A percentile compares a stretch with the other conserved stretches of the same genome.
Evolutionary conservation across 2,797 vertebrate species (phyloP).

Genomic region (Molothrus ater): DNA sequence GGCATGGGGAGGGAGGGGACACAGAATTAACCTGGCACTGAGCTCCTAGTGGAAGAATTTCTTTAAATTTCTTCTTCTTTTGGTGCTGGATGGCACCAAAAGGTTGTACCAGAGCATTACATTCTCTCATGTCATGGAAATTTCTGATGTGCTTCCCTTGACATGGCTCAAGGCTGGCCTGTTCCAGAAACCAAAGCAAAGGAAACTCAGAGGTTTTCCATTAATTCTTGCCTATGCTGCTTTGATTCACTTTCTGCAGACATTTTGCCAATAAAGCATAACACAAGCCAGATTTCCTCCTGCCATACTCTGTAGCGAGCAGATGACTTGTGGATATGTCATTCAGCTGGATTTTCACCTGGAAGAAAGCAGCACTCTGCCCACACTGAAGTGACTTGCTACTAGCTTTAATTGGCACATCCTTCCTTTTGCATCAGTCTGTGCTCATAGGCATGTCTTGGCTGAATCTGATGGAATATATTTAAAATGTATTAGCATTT

Average conservation of each 20-base stretch:
- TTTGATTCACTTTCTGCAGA: conserved; percentile 8
- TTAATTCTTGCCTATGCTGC: background rate
- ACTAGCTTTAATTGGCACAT: conserved; percentile 47
- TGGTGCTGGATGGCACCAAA: background rate
- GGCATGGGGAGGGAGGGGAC: background rate
- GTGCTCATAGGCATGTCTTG: conserved; percentile 42
- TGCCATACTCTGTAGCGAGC: background rate
- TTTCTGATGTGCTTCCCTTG: background rate
- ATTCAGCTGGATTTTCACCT: conserved; percentile 61
- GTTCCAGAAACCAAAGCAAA: background rate
- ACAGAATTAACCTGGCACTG: background rate
- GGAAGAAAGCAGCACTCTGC: conserved; percentile 35
- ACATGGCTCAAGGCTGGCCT: background rate
- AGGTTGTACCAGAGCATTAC: background rate
- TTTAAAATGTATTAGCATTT: conserved; percentile 53
- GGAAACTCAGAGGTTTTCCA: background rate
- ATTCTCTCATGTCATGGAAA: background rate
- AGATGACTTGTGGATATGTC: conserved; percentile 35
- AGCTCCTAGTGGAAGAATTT: background rate
- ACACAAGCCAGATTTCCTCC: conserved; percentile 7
- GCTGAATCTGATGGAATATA: conserved; percentile 40
- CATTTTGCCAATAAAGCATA: background rate
- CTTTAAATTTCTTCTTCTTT: background rate
- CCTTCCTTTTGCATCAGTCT: conserved; percentile 21
- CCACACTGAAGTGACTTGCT: conserved; percentile 36